Base-by-base conservation (phyloP, 2,113 vertebrate genomes). In the Zosterops borbonicus region DNA sequence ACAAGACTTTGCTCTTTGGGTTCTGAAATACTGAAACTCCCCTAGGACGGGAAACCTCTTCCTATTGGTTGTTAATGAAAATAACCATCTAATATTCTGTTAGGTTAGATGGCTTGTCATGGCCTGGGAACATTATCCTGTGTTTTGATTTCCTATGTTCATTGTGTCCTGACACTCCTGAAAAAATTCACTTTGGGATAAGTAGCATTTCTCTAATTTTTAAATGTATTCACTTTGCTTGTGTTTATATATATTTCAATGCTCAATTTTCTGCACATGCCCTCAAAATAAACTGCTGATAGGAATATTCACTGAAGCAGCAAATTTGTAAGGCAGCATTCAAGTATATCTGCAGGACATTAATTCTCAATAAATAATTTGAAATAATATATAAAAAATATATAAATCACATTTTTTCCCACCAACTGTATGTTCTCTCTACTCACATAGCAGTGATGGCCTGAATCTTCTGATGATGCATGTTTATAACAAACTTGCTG, bases 1-100 rank as follows among this genome's bases (percentile, higher is more conserved):
- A 96, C 91, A 93, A 93, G 91, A 86, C 29, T 93, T 94, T 78
- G 76, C 86, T 92, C 60, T 94, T 92, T 90, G 0, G 1, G 20
- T 74, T 96, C 63, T 83, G 35, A 90, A 94, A 70, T 87, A 37
- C 50, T 39, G 29, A 74, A 73, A 88, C 8, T 94, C 80, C 69
- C 60, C 6, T 35, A 74, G 46, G 84, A 92, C 65, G 42, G 31
- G 41, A 90, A 91, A 91, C 15, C 7, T 69, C 71, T 90, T 90
- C 37, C 55, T 83, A 46, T 41, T n/a, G 37, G 42, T 79, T 75
- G 49, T 73, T 69, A 58, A 88, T 62, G 47, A 76, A 89, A 87
- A 71, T 14, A 69, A 13, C 41, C 33, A 76, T 76, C 37, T 64
- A 46, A 39, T 2, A 2, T 73, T 78, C 18, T 56, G 21, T 41